Evolutionary conservation across 2,797 vertebrate species (phyloP).

Genomic region (Amblyopsis hoosieri): DNA sequence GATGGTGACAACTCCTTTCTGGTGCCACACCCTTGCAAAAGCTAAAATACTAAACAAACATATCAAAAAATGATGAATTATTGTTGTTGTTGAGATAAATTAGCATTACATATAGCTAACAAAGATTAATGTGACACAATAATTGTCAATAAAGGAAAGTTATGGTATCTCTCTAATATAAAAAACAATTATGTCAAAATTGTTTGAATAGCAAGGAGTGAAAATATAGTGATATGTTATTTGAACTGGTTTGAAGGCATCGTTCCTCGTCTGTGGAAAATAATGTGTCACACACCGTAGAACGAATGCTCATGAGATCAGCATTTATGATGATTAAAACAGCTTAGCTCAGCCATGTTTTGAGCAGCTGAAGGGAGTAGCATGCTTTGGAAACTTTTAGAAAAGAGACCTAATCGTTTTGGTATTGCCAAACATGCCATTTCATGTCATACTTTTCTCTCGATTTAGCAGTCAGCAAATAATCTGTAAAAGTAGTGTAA

Average conservation of each 20-base stretch:
- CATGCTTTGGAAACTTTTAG: background rate
- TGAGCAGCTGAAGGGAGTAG: slow-evolving; percentile 21
- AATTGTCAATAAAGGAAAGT: background rate
- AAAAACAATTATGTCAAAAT: background rate
- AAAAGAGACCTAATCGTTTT: slow-evolving; percentile 8
- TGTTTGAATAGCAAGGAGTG: slow-evolving; percentile 33
- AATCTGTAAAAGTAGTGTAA: too few relatives aligned
- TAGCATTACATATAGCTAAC: slow-evolving; percentile 2
- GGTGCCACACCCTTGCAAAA: slow-evolving; percentile 18
- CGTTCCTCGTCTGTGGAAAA: background rate
- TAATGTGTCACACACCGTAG: slow-evolving; percentile 11
- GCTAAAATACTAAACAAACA: slow-evolving; percentile 17
- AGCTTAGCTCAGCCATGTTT: slow-evolving; percentile 7
- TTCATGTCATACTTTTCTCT: slow-evolving; percentile 1
- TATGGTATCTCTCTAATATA: background rate
- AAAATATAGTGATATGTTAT: background rate
- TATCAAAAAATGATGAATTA: slow-evolving; percentile 4
- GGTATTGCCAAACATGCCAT: background rate
- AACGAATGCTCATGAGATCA: slow-evolving; percentile 4
- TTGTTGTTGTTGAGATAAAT: background rate
- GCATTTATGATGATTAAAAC: slow-evolving; percentile 24
- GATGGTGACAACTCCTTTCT: slow-evolving; percentile 7
- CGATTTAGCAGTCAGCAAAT: slow-evolving; percentile 19
- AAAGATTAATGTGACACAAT: background rate
- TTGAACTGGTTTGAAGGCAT: too few relatives aligned